Conservation (phyloP, 2,888 invertebrate genomes). For the Amiota communis region DNA sequence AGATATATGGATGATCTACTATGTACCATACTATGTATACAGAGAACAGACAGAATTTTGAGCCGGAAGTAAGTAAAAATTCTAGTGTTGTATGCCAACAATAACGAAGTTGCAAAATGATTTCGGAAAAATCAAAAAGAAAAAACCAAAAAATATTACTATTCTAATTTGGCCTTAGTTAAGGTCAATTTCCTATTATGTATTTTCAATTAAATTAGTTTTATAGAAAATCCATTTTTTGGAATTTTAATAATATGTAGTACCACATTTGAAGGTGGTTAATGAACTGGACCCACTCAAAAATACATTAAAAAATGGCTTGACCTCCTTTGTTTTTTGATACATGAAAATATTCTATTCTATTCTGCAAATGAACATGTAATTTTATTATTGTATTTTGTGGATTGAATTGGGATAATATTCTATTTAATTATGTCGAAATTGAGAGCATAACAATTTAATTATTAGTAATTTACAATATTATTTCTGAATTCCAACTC, state of each 20-base stretch:
- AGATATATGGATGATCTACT: background rate
- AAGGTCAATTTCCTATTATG: constrained; percentile 17
- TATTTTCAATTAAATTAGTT: background rate
- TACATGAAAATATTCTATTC: background rate
- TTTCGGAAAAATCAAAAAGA: background rate
- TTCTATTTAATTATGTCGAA: constrained; percentile 30
- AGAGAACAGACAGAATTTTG: background rate
- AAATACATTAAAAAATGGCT: background rate
- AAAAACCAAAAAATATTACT: background rate
- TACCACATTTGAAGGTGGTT: constrained; percentile 7
- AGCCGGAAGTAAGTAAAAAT: constrained; percentile 15
- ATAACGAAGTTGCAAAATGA: background rate
- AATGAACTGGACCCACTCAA: background rate
- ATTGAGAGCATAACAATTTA: constrained; percentile 39
- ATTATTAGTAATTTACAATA: background rate
- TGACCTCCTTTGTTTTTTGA: constrained; percentile 19
- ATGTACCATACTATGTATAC: background rate
- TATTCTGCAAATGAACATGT: background rate
- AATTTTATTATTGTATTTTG: background rate
- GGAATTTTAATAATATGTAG: constrained; percentile 7
- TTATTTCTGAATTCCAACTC: background rate
- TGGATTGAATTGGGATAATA: background rate
- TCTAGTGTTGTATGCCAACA: background rate
- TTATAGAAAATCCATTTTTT: background rate
- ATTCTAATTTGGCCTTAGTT: background rate